A percentile compares a stretch with the other conserved stretches of the same genome.
These are phyloP conservation scores for Thunnus thynnus DNA, from an alignment of 2,113 vertebrate genomes.

Conservation along the genomic window DNA sequence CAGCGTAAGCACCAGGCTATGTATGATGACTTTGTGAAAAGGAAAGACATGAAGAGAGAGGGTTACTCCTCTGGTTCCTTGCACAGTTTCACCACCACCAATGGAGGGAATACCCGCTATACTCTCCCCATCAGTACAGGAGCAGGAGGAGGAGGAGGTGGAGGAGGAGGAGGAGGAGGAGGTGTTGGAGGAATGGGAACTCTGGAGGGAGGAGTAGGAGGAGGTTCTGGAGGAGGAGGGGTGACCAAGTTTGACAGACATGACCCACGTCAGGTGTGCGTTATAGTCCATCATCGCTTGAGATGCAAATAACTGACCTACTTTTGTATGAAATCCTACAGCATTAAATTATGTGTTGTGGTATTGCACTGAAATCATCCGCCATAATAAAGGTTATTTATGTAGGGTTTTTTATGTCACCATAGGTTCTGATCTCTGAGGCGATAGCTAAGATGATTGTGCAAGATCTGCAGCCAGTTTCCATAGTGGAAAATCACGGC, in stretches of 20 bases:
- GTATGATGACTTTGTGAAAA: conserved; percentile 89
- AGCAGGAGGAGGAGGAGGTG: conserved; percentile 54
- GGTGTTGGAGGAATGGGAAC: conserved; percentile 55
- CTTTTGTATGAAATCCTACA: background rate
- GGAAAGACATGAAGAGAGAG: conserved; percentile 88
- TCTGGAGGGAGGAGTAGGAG: conserved; percentile 68
- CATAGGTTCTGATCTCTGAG: conserved; percentile 84
- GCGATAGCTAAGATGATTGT: conserved; percentile 88
- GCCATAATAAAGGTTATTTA: background rate
- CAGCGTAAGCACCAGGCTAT: conserved; percentile 87
- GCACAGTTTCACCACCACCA: conserved; percentile 71
- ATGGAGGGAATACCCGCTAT: conserved; percentile 71
- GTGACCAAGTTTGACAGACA: conserved; percentile 84
- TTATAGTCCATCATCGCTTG: background rate
- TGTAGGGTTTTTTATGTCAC: background rate
- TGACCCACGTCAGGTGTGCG: conserved; percentile 84
- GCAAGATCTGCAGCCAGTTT: conserved; percentile 84
- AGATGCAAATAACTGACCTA: background rate
- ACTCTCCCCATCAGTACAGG: conserved; percentile 59
- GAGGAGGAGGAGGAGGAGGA: conserved; percentile 51
- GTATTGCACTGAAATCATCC: background rate
- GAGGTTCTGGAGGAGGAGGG: conserved; percentile 69
- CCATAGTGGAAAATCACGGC: conserved; percentile 84
- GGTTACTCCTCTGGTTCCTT: conserved; percentile 80
- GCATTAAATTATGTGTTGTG: background rate